Base-by-base conservation (phyloP, 2,797 vertebrate species). In the Chelon labrosus region DNA sequence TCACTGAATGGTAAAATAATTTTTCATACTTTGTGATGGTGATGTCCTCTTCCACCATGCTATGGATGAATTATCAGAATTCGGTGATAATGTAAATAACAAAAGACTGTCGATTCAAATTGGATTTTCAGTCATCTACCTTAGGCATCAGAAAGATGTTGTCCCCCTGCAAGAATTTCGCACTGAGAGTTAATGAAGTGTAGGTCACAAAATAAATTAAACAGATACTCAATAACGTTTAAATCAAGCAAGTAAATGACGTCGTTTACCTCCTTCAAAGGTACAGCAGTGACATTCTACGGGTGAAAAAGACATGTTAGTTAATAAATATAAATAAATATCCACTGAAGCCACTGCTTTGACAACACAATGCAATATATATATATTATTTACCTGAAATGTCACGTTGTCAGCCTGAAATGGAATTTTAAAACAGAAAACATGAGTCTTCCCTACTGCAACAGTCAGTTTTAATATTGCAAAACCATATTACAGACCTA, bases 211-310 rank as follows among this genome's bases (percentile, higher is more conserved):
- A 9, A 25, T 31, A 35, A 14, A 37, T 0, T 19, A 8, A 16
- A 37, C 12, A 16, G 14, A 7, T 52, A 0, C 8, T 7, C 4
- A 49, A 22, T 38, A 42, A 54, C 68, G n/a, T 2, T 61, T 20
- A 14, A 31, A 47, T 27, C 39, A 71, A 52, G 25, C n/a, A 2
- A 64, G 11, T 22, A 46, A 61, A 59, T 75, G 0, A 10, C 27
- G 2, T 46, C 31, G 12, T 63, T 84, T 62, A 93, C 92, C 85
- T 91, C 68, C 51, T 85, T 89, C 70, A 93, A 80, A 2, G 61
- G 38, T 1, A 83, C 64, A 22, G 2, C 8, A 14, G 65, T 80
- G 31, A 51, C 6, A 57, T 88, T 91, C 90, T 93, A 70, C 56
- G 8, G 19, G 71, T 52, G 17, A 77, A 66, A 74, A 3, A 27